These are phyloP conservation scores for Myotis lucifugus DNA, from an alignment of 2,113 vertebrate species.

Conservation along the genomic window DNA sequence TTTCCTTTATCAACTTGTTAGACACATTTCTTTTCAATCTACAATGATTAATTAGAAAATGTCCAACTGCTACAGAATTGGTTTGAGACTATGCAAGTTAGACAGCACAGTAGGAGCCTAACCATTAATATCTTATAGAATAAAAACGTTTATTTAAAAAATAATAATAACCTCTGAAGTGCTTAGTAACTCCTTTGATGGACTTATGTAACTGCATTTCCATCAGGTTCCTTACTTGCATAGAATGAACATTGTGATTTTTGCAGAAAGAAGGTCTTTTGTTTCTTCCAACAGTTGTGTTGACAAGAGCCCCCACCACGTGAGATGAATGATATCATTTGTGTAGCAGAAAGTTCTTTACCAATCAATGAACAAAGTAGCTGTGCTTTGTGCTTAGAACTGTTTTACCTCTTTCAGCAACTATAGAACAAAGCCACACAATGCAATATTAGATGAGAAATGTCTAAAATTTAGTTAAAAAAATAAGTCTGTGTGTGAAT, in stretches of 20 bases:
- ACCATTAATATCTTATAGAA: background rate
- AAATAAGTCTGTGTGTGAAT: background rate
- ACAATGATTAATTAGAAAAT: conserved; percentile 23
- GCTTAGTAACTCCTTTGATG: conserved; percentile 25
- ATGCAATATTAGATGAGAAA: background rate
- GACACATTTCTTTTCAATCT: background rate
- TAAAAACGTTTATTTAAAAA: background rate
- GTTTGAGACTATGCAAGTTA: background rate
- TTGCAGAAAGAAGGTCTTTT: background rate
- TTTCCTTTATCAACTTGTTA: background rate
- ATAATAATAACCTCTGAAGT: background rate
- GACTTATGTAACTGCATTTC: background rate
- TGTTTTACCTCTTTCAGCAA: background rate
- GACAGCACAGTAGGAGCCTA: background rate
- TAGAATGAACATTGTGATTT: background rate
- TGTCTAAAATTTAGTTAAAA: background rate
- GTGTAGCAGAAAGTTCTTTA: background rate
- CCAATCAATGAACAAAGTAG: background rate
- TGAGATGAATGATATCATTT: background rate
- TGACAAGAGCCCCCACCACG: background rate
- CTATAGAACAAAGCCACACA: background rate
- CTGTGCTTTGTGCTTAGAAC: background rate
- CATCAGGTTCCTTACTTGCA: background rate
- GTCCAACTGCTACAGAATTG: background rate
- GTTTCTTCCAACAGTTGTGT: background rate